Percentiles rank a stretch among this genome's conserved stretches.
Conservation (phyloP, 2,797 vertebrate genomes). For the Rhodeus uyekii region DNA sequence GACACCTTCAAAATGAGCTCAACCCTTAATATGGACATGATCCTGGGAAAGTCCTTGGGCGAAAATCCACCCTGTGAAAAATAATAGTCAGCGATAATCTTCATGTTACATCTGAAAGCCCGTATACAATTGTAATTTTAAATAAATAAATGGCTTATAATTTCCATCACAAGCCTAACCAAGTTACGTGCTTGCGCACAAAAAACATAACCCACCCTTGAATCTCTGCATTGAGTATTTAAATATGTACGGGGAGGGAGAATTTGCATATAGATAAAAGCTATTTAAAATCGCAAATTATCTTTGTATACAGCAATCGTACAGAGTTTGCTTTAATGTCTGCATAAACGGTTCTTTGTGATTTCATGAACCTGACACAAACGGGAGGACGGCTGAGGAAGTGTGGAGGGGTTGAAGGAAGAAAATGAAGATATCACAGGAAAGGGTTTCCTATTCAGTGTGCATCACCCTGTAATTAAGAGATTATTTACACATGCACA, state of each 20-base stretch:
- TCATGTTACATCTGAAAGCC: slow-evolving; percentile 56
- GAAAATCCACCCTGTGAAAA: slow-evolving; percentile 56
- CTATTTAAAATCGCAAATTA: slow-evolving; percentile 77
- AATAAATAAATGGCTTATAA: slow-evolving; percentile 12
- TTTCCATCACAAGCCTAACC: slow-evolving; percentile 55
- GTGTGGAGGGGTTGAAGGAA: slow-evolving; percentile 19
- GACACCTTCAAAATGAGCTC: slow-evolving; percentile 58
- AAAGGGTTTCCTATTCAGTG: slow-evolving; percentile 75
- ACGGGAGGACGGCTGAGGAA: not conserved
- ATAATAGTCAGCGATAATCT: slow-evolving; percentile 55
- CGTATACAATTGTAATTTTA: too few species aligned
- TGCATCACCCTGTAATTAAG: slow-evolving; percentile 89
- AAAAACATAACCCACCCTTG: slow-evolving; percentile 46
- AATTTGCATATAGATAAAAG: slow-evolving; percentile 78
- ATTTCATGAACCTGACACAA: slow-evolving; percentile 56
- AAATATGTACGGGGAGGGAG: slow-evolving; percentile 60
- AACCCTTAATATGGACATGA: slow-evolving; percentile 51
- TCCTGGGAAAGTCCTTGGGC: slow-evolving; percentile 43
- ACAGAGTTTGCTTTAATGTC: slow-evolving; percentile 73
- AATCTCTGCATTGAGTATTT: slow-evolving; percentile 68
- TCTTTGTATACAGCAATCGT: slow-evolving; percentile 68
- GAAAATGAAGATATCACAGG: slow-evolving; percentile 77
- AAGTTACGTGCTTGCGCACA: slow-evolving; percentile 57
- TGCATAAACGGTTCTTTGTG: slow-evolving; percentile 67
- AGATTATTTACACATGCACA: slow-evolving; percentile 94